Evolutionary conservation across 1,140 invertebrate genomes (phyloP).

Genomic region (Adelges cooleyi): DNA sequence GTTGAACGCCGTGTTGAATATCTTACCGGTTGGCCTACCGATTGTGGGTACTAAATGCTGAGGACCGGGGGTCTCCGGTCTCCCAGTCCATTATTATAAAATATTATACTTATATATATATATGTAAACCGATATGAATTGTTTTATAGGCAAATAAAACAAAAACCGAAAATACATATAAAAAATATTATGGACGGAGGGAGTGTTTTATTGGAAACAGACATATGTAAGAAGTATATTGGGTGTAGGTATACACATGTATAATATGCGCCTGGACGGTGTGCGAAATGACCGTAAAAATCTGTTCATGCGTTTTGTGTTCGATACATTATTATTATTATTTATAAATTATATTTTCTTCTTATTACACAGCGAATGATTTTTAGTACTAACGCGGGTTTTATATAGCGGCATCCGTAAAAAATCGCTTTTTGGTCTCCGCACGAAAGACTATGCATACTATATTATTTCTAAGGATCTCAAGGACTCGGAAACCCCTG

Average conservation of each 20-base stretch:
- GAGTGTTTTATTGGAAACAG: constrained; percentile 3
- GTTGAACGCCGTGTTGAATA: not conserved
- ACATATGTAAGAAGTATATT: too few species aligned
- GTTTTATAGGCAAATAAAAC: constrained; percentile 27
- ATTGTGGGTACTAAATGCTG: too few species aligned
- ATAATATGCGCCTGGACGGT: not conserved
- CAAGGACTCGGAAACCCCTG: too few species aligned
- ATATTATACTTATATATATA: not conserved
- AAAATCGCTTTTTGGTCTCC: too few species aligned
- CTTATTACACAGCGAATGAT: too few species aligned
- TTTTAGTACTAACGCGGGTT: too few species aligned
- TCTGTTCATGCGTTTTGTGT: not conserved
- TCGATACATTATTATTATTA: too few species aligned
- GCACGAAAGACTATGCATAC: too few species aligned
- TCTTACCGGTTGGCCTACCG: not conserved
- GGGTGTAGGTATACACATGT: too few species aligned
- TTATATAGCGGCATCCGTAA: too few species aligned
- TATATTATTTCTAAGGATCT: too few species aligned
- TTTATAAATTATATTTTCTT: too few species aligned
- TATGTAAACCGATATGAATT: not conserved
- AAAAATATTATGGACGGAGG: not conserved
- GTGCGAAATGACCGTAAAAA: constrained; percentile 17
- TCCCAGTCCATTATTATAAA: constrained; percentile 17
- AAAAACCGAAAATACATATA: constrained; percentile 1
- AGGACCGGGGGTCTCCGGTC: not conserved